These are phyloP conservation scores for Grus americana DNA, from an alignment of 2,113 vertebrate genomes.

Conservation along the genomic window DNA sequence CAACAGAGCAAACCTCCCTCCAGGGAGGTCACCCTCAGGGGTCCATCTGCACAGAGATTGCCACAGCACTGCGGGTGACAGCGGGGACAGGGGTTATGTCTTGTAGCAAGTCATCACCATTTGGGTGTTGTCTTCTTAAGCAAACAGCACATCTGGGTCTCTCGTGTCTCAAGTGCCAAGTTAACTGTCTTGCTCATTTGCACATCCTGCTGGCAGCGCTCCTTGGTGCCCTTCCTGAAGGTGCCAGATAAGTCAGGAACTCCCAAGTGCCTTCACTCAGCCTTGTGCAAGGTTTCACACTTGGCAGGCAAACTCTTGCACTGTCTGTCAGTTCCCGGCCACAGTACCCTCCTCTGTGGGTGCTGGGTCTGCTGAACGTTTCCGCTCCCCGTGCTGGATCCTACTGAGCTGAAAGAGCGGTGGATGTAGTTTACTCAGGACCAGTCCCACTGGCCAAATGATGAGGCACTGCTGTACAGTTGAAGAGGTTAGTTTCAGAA, in stretches of 20 bases:
- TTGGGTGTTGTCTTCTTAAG: background rate
- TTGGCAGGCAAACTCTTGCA: background rate
- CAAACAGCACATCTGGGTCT: background rate
- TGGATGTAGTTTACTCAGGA: background rate
- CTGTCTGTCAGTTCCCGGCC: background rate
- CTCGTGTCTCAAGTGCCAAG: background rate
- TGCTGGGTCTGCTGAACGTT: background rate
- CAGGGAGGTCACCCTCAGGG: background rate
- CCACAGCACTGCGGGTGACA: background rate
- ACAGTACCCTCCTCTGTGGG: background rate
- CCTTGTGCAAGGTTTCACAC: background rate
- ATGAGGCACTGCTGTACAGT: background rate
- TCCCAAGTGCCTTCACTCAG: background rate
- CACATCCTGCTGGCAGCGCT: background rate
- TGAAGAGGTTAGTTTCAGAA: background rate
- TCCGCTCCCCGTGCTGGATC: background rate
- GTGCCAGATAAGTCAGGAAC: background rate
- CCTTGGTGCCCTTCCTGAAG: background rate
- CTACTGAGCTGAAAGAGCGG: fast-evolving
- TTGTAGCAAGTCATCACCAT: background rate
- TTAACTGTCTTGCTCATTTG: background rate
- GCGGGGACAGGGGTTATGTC: background rate
- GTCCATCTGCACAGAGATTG: background rate
- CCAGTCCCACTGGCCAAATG: background rate
- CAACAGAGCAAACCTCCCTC: background rate